Percentiles rank a stretch among this genome's conserved stretches.
Evolutionary conservation across 2,797 vertebrate species (phyloP).

Genomic region (Chelon labrosus): DNA sequence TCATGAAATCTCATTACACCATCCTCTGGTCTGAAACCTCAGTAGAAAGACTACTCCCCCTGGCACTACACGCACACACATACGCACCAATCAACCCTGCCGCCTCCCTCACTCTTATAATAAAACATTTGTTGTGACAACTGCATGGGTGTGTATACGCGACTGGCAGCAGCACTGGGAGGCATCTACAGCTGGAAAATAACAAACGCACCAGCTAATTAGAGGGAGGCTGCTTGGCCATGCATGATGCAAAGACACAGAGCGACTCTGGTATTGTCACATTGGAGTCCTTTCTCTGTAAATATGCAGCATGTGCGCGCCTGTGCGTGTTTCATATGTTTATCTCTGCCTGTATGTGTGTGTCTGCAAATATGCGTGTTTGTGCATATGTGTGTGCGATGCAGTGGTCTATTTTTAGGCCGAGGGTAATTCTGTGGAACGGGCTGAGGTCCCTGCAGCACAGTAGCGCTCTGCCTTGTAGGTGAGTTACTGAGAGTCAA

Average conservation of each 20-base stretch:
- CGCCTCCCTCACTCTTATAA: constrained; percentile 24
- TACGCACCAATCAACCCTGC: constrained; percentile 8
- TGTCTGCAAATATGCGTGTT: not conserved
- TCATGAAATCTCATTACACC: constrained; percentile 53
- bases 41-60: constrained; percentile 15
- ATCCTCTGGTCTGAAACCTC: constrained; percentile 25
- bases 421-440: constrained; percentile 58
- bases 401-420: constrained; percentile 65
- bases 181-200: constrained; percentile 45
- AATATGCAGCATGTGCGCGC: constrained; percentile 27
- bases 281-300: constrained; percentile 14
- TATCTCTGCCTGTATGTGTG: constrained; percentile 2
- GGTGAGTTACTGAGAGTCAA: constrained; percentile 45
- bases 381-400: constrained; percentile 18
- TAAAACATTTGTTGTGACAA: constrained; percentile 36
- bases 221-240: constrained; percentile 50
- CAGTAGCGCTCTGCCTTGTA: constrained; percentile 53
- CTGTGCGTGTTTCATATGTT: constrained; percentile 6
- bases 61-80: not conserved
- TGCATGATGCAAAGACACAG: constrained; percentile 57
- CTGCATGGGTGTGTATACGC: constrained; percentile 20
- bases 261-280: constrained; percentile 31
- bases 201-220: constrained; percentile 63
- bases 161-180: constrained; percentile 41
- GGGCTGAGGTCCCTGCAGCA: constrained; percentile 56